Percentiles rank a stretch among this genome's conserved stretches.
These are phyloP conservation scores for Pseudomugil tenellus DNA, from an alignment of 2,797 vertebrate genomes.

Conservation along the genomic window DNA sequence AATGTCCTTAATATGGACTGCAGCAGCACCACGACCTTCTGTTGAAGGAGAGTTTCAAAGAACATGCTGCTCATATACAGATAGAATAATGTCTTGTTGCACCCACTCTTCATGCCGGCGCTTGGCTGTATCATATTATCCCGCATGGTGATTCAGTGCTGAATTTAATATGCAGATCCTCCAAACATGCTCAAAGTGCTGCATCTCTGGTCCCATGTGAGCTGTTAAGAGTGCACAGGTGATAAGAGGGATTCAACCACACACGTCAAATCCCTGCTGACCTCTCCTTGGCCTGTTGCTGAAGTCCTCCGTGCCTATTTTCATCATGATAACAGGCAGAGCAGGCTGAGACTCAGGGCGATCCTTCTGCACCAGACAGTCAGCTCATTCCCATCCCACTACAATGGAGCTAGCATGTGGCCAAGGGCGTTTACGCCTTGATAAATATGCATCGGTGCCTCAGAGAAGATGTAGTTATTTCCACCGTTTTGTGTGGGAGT, in stretches of 20 bases:
- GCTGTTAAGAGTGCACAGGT: constrained; percentile 42
- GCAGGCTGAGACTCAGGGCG: constrained; percentile 49
- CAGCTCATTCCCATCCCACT: constrained; percentile 62
- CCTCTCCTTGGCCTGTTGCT: constrained; percentile 54
- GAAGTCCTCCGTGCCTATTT: constrained; percentile 44
- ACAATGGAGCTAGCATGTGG: constrained; percentile 68
- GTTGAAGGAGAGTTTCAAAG: constrained; percentile 63
- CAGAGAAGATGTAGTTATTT: constrained; percentile 80
- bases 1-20: constrained; percentile 65
- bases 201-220: constrained; percentile 23
- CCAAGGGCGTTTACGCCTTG: constrained; percentile 67
- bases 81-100: constrained; percentile 21
- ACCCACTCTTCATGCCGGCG: constrained; percentile 12
- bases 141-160: constrained; percentile 21
- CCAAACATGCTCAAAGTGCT: constrained; percentile 22
- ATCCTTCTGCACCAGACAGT: constrained; percentile 68
- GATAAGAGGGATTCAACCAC: constrained; percentile 36
- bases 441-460: constrained; percentile 81
- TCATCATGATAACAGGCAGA: constrained; percentile 50
- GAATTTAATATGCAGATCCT: constrained; percentile 37
- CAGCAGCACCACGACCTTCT: constrained; percentile 66
- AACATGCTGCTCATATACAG: constrained; percentile 31
- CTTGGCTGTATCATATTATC: constrained; percentile 13
- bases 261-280: constrained; percentile 53
- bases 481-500: constrained; percentile 82